A percentile compares a stretch with the other conserved stretches of the same genome.
Evolutionary conservation across 2,113 vertebrate genomes (phyloP).

Genomic region (Mormoops blainvillei): DNA sequence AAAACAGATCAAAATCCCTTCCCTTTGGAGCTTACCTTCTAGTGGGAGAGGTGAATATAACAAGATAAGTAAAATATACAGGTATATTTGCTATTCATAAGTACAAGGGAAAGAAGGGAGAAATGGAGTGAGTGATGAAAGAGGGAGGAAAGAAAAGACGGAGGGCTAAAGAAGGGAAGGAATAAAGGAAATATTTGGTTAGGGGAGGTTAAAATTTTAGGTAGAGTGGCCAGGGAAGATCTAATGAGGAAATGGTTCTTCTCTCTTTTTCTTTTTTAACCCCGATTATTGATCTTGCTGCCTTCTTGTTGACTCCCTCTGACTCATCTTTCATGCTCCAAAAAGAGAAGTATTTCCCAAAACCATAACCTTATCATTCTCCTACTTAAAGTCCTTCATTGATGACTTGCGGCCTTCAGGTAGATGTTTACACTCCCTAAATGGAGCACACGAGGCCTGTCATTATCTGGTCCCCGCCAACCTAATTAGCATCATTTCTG

Average conservation of each 20-base stretch:
- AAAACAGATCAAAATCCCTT: not conserved
- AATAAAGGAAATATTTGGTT: not conserved
- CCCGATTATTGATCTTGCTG: not conserved
- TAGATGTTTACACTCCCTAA: not conserved
- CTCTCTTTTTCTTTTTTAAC: not conserved
- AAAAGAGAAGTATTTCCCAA: not conserved
- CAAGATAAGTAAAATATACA: not conserved
- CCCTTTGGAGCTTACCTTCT: not conserved
- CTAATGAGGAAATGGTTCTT: not conserved
- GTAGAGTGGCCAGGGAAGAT: not conserved
- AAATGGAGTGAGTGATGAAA: too few relatives aligned
- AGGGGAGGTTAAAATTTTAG: not conserved
- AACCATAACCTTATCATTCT: not conserved
- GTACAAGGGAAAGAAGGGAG: not conserved
- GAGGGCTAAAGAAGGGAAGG: not conserved
- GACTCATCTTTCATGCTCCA: not conserved
- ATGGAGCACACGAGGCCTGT: not conserved
- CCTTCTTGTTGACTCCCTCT: not conserved
- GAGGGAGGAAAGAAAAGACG: not conserved
- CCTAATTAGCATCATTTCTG: not conserved
- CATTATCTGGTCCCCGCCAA: too few relatives aligned
- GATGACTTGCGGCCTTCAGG: not conserved
- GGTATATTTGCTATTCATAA: not conserved
- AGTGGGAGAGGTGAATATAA: not conserved
- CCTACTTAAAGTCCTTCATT: not conserved